Conservation (phyloP, 2,797 vertebrate genomes). For the Cyclura pinguis region DNA sequence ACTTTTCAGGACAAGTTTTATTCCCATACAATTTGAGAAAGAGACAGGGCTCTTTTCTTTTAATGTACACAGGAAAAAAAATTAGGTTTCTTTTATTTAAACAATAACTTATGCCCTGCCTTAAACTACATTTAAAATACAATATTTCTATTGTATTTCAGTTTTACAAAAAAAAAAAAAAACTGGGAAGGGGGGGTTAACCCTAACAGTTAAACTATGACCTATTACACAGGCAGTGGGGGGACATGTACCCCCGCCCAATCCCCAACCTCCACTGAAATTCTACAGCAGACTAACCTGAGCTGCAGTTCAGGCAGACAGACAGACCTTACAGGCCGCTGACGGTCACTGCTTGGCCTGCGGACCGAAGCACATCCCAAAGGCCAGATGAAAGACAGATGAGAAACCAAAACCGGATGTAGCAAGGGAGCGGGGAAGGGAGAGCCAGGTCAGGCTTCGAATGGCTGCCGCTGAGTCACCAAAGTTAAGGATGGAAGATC, state of each 20-base stretch:
- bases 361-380: background rate
- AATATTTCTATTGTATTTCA: slow-evolving; percentile 31
- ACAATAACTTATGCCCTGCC: slow-evolving; percentile 74
- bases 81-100: slow-evolving; percentile 51
- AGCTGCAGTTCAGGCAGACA: background rate
- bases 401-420: background rate
- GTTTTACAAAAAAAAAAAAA: too few relatives aligned
- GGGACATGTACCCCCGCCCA: background rate
- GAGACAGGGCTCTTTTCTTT: slow-evolving; percentile 37
- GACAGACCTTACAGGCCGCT: background rate
- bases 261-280: background rate
- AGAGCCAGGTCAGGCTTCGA: background rate
- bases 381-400: background rate
- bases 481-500: background rate
- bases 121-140: slow-evolving; percentile 44
- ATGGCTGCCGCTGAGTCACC: background rate
- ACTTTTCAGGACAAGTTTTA: slow-evolving; percentile 73
- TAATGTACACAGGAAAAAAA: slow-evolving; percentile 66
- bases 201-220: slow-evolving; percentile 38
- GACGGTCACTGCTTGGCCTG: background rate
- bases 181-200: background rate
- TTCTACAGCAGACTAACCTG: background rate
- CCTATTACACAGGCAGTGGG: background rate
- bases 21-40: slow-evolving; percentile 69
- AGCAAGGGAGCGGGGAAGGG: background rate